Conservation (phyloP, 2,888 invertebrate species). For the Trachelus tabidus region DNA sequence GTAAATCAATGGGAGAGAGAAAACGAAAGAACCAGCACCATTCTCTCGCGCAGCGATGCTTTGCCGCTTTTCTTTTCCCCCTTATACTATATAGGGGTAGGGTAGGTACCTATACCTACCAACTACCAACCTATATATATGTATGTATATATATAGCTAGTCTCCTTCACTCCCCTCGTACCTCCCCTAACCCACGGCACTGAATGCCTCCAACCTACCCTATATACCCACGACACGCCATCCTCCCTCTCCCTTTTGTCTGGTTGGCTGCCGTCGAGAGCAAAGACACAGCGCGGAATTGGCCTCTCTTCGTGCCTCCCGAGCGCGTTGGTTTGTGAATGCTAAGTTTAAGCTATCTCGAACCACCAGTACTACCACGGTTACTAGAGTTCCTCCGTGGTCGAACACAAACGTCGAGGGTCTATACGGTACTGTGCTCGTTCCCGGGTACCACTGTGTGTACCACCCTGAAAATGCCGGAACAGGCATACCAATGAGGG, state of each 20-base stretch:
- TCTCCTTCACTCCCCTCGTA: neutral
- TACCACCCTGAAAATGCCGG: slow-evolving; percentile 38
- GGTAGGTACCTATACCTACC: neutral
- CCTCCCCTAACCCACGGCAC: neutral
- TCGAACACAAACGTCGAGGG: slow-evolving; percentile 19
- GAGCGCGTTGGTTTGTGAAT: slow-evolving; percentile 55
- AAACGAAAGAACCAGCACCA: slow-evolving; percentile 48
- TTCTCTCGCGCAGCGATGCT: slow-evolving; percentile 27
- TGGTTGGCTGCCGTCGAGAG: slow-evolving; percentile 40
- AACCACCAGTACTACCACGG: slow-evolving; percentile 11
- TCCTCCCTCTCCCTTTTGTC: slow-evolving; percentile 38
- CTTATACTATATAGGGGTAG: slow-evolving; percentile 11
- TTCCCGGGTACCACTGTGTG: slow-evolving; percentile 24
- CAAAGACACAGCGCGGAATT: slow-evolving; percentile 50
- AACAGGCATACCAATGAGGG: slow-evolving; percentile 57
- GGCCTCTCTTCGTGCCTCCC: slow-evolving; percentile 31
- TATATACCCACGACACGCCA: slow-evolving; percentile 16
- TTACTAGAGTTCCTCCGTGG: slow-evolving; percentile 33
- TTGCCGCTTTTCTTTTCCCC: slow-evolving; percentile 32
- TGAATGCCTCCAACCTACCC: slow-evolving; percentile 12
- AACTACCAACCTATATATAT: neutral
- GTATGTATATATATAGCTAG: neutral
- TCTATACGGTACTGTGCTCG: slow-evolving; percentile 10
- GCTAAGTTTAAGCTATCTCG: slow-evolving; percentile 57
- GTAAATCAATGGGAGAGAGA: slow-evolving; percentile 62